Conservation (phyloP, 2,797 vertebrate species). For the Rhyacichthys aspro region DNA sequence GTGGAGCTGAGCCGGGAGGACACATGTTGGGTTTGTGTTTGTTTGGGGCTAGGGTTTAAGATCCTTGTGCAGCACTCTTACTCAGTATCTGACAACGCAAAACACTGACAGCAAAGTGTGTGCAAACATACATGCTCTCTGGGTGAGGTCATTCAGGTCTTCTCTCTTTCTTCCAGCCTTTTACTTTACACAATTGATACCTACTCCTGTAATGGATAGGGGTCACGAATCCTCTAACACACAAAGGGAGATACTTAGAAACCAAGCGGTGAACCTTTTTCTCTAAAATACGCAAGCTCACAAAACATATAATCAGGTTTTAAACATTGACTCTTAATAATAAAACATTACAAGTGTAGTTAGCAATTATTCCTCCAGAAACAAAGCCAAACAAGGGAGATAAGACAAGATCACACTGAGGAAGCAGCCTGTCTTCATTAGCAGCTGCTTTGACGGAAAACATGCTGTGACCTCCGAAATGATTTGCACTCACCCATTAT, state of each 20-base stretch:
- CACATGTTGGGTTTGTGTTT: conserved; percentile 22
- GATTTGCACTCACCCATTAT: conserved; percentile 24
- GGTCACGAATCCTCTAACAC: conserved; percentile 52
- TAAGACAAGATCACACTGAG: conserved; percentile 9
- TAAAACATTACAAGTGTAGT: background rate
- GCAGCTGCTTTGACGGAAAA: conserved; percentile 11
- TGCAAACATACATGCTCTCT: conserved; percentile 20
- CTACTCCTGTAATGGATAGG: conserved; percentile 63
- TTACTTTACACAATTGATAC: conserved; percentile 54
- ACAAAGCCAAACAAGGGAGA: background rate
- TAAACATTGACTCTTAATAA: background rate
- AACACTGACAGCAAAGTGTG: conserved; percentile 37
- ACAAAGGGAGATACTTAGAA: conserved; percentile 26
- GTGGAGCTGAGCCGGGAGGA: conserved; percentile 40
- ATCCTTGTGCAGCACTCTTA: conserved; percentile 69
- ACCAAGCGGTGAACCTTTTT: conserved; percentile 37
- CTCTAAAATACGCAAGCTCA: background rate
- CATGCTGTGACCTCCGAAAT: conserved; percentile 38
- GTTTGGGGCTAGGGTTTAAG: conserved; percentile 35
- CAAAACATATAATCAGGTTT: background rate
- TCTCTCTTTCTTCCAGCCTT: conserved; percentile 38
- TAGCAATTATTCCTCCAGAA: conserved; percentile 2
- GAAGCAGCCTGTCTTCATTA: conserved; percentile 29
- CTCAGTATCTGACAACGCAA: conserved; percentile 55
- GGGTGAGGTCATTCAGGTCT: conserved; percentile 49